phyloP scores from a whole-genome alignment of 2,888 invertebrate species.

The Troides helena region DNA sequence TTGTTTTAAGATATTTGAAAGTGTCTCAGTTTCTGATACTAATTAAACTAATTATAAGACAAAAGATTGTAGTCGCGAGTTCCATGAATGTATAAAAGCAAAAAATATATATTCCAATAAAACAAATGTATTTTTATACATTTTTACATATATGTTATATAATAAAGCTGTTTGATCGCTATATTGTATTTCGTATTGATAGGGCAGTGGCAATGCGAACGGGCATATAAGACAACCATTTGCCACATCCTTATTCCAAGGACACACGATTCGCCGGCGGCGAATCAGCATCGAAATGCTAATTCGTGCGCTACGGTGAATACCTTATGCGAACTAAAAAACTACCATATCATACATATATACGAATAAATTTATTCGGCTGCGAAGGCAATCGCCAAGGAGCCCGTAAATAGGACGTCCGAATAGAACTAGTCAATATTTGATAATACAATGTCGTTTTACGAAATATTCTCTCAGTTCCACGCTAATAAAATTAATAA shows the following conservation, averaged over 20 bases:
- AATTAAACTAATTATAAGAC: not conserved
- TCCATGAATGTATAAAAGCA: no score
- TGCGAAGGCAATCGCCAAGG: constrained; percentile 23
- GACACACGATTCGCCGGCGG: constrained; percentile 53
- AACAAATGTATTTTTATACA: no score
- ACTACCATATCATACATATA: constrained; percentile 46
- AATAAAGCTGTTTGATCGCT: not conserved
- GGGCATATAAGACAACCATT: constrained; percentile 59
- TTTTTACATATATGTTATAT: not conserved
- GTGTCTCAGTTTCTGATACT: not conserved
- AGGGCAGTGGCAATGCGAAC: constrained; percentile 50
- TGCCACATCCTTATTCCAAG: constrained; percentile 76
- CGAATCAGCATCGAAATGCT: constrained; percentile 70
- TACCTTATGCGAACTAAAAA: constrained; percentile 66
- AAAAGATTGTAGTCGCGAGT: no score
- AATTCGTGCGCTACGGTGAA: constrained; percentile 69
- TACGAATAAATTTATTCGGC: constrained; percentile 17
- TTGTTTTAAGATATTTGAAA: not conserved
- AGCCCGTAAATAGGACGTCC: constrained; percentile 19
- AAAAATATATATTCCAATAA: no score
- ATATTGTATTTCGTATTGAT: constrained; percentile 29
- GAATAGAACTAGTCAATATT: constrained; percentile 23
- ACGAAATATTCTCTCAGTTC: constrained; percentile 12
- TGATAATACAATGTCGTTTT: constrained; percentile 4
- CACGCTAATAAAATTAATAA: constrained; percentile 18